These are phyloP conservation scores for Dynastes maya DNA, from an alignment of 2,888 invertebrate genomes.

Conservation along the genomic window DNA sequence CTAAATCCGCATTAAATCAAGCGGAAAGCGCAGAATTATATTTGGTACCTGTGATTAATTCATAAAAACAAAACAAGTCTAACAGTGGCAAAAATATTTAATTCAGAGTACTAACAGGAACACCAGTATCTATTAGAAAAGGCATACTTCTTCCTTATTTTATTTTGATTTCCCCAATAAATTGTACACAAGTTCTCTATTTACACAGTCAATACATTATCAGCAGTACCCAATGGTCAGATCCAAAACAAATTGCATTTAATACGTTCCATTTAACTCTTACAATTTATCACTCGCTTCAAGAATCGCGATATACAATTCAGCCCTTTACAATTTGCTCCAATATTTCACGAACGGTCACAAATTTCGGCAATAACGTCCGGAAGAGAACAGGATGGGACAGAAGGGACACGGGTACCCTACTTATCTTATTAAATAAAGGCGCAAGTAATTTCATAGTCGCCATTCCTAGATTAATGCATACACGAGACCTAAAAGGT, in stretches of 20 bases:
- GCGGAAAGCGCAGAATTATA: too few relatives aligned
- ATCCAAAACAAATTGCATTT: not conserved
- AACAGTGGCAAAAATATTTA: too few relatives aligned
- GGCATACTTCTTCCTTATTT: too few relatives aligned
- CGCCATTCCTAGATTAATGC: slow-evolving; percentile 47
- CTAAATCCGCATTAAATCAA: too few relatives aligned
- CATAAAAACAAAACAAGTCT: too few relatives aligned
- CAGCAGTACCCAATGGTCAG: not conserved
- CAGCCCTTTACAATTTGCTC: slow-evolving; percentile 33
- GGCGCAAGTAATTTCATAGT: slow-evolving; percentile 44
- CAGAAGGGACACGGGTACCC: slow-evolving; percentile 37
- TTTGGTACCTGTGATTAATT: too few relatives aligned
- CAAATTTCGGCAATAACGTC: slow-evolving; percentile 41
- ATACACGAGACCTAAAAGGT: slow-evolving; percentile 41
- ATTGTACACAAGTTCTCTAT: too few relatives aligned
- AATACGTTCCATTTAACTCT: not conserved
- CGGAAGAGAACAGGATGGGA: slow-evolving; percentile 42
- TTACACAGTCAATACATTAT: not conserved
- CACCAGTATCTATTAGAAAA: too few relatives aligned
- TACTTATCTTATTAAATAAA: slow-evolving; percentile 47
- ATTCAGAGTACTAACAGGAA: too few relatives aligned
- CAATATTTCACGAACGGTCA: slow-evolving; percentile 43
- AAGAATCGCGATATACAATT: slow-evolving; percentile 10
- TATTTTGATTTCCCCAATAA: too few relatives aligned
- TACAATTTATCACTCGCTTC: slow-evolving; percentile 17